phyloP scores from a whole-genome alignment of 2,888 invertebrate genomes.

The Spialia ferax region DNA sequence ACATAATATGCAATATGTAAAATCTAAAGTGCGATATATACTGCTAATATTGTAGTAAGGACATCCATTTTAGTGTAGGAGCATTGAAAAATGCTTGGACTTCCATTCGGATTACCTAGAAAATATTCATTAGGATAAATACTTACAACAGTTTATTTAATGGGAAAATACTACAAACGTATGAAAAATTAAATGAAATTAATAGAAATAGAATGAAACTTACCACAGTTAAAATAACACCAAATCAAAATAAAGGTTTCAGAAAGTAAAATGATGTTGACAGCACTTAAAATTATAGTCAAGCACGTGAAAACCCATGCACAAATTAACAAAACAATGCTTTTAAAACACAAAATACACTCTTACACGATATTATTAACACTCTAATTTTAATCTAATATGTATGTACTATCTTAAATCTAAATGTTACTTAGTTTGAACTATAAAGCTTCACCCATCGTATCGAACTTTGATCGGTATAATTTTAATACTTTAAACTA shows the following conservation, averaged over 20 bases:
- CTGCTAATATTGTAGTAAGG: conserved; percentile 66
- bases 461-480: background rate
- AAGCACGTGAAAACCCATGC: conserved; percentile 50
- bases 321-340: conserved; percentile 42
- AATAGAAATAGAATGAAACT: conserved; percentile 64
- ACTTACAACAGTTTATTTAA: conserved; percentile 47
- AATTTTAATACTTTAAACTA: conserved; percentile 1
- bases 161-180: conserved; percentile 42
- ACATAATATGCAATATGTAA: conserved; percentile 44
- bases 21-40: conserved; percentile 56
- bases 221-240: conserved; percentile 76
- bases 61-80: conserved; percentile 73
- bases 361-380: conserved; percentile 34
- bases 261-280: conserved; percentile 44
- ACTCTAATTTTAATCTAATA: conserved; percentile 32
- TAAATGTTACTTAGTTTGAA: conserved; percentile 27
- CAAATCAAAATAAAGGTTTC: conserved; percentile 70
- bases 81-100: conserved; percentile 78
- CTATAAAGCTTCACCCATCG: conserved; percentile 20
- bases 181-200: conserved; percentile 47
- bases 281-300: conserved; percentile 43
- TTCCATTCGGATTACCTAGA: conserved; percentile 86
- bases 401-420: conserved; percentile 9
- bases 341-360: conserved; percentile 37
- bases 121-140: conserved; percentile 78